Evolutionary conservation across 2,888 invertebrate genomes (phyloP).

Genomic region (Coenonympha glycerion): DNA sequence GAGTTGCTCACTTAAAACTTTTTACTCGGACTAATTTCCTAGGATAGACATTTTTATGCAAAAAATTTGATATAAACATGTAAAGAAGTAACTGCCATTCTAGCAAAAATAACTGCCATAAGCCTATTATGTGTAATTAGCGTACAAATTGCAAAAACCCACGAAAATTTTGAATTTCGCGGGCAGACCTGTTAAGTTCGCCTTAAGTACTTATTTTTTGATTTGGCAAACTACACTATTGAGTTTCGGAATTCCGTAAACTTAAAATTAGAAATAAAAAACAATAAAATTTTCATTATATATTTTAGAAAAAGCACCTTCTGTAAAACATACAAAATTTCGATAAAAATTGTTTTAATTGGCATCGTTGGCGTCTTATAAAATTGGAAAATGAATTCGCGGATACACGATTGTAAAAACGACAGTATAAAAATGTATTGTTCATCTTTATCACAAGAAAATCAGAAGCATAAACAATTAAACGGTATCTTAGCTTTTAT

Average conservation of each 20-base stretch:
- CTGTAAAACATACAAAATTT: constrained; percentile 73
- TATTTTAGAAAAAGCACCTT: constrained; percentile 75
- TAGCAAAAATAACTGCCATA: no score
- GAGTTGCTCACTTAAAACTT: no score
- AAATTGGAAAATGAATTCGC: constrained; percentile 55
- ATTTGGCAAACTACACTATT: no score
- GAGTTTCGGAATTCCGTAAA: background rate
- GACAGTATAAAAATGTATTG: constrained; percentile 59
- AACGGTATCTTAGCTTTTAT: constrained; percentile 34
- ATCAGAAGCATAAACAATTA: constrained; percentile 28
- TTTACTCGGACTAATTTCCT: no score
- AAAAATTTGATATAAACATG: no score
- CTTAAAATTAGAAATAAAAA: constrained; percentile 17
- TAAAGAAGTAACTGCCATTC: no score
- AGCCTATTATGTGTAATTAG: no score
- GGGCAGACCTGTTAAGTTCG: no score
- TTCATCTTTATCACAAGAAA: constrained; percentile 34
- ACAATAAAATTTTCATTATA: constrained; percentile 39
- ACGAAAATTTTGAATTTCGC: no score
- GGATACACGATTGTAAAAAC: constrained; percentile 46
- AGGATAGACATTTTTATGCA: no score
- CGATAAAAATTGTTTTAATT: constrained; percentile 59
- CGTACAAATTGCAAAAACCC: no score
- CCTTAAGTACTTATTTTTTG: no score
- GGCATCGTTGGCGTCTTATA: constrained; percentile 63